These are phyloP conservation scores for Ascidia mentula DNA, from an alignment of 23 tunicate genomes.

Conservation along the genomic window DNA sequence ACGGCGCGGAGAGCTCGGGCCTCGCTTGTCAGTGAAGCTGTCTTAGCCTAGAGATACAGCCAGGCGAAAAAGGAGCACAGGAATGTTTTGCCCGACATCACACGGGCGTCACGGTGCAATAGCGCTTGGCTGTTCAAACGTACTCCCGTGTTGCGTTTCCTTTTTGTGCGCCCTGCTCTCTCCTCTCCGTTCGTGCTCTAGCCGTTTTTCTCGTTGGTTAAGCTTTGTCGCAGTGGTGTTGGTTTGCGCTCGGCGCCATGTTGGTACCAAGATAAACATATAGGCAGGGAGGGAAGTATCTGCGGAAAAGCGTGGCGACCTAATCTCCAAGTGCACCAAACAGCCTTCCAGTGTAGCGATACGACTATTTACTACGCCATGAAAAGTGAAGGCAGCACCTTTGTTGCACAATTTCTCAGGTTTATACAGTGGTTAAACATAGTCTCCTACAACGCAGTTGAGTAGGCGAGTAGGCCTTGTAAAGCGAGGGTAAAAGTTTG, in stretches of 20 bases:
- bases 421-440: no score
- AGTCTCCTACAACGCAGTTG: no score
- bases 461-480: no score
- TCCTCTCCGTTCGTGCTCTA: neutral
- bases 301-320: neutral
- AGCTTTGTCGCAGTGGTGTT: neutral
- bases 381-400: no score
- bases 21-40: neutral
- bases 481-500: no score
- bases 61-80: neutral
- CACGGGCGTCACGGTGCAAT: neutral
- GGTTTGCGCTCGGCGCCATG: neutral
- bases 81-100: conserved; percentile 11
- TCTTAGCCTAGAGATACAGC: neutral
- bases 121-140: neutral
- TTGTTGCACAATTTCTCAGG: no score
- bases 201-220: neutral
- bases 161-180: neutral
- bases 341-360: no score
- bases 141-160: neutral
- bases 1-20: neutral
- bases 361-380: no score
- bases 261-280: neutral
- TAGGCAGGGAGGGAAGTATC: neutral
- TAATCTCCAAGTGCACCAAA: neutral